Base-by-base conservation (phyloP, 2,888 invertebrate genomes). In the Cheilosia vernalis region DNA sequence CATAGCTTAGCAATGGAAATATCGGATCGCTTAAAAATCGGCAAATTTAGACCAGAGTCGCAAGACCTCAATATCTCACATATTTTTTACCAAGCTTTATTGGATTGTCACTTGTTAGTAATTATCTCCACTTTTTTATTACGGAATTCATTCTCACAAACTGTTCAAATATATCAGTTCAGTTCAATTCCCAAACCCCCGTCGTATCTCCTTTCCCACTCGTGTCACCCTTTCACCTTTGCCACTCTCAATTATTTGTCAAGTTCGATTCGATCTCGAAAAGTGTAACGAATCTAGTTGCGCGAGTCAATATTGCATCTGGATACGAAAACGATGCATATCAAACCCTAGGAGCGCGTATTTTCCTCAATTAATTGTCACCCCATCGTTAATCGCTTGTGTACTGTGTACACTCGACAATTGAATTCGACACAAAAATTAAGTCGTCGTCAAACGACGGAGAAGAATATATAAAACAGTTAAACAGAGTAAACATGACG, bases 341-440 rank as follows among this genome's bases (percentile, higher is more conserved):
- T 76, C 60, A 60, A 76, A 60, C 58, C 58, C 66, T 30, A 27
- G 17, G 37, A 56, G 51, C 37, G 37, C 13, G 13, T 42, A n/a
- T 61, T 67, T 77, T 5, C 67, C 53, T 61, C 76, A 67, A 60
- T 67, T 67, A 77, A 69, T 77, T 77, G 67, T 60, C 74, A 66
- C 58, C 58, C 74, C 74, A 37, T 37, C 44, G 61, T 61, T 77
- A 78, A 70, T 78, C 47, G 61, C 55, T 78, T 78, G 78, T 63
- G 69, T 63, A 63, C 55, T 78, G 78, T 63, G 69, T 70, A 69
- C 63, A 78, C 69, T 63, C 40, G 56, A 63, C 69, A 69, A 69
- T 69, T 42, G 37, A 77, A 69, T 61, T 47, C 55, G 67, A 49
- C 53, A 77, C 53, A 77, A 60, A 51, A 24, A 53, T 76, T 6